Evolutionary conservation across 2,888 invertebrate species (phyloP), one percentile per base, ranked within the genome.

Genomic region (Nemotelus pantherinus): DNA sequence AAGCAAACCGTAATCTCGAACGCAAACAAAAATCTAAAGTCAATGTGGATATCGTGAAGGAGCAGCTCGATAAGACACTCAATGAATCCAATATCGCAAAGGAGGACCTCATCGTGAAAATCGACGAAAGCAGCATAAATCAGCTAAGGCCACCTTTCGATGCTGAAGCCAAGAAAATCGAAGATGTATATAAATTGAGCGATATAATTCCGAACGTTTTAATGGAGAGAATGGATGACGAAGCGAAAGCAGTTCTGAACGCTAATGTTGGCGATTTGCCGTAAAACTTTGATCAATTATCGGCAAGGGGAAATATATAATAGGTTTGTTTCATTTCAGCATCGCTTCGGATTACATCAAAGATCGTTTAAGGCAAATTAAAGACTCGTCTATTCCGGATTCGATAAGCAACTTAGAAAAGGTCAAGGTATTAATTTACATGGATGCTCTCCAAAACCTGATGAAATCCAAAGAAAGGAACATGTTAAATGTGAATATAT

Each of bases 351-450:
- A 84, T 44, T 86, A 2, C 81, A 81, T 64, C 55, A 82, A 68
- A 41, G 43, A 60, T 0, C 65, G 64, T 7, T 80, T 82, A 39
- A 67, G 44, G 2, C 3, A 25, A 0, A 71, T 81, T 10, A 77
- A 81, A 45, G 65, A 10, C 0, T 60, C 67, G 2, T 4, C 44
- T 1, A 41, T 41, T 3, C 77, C 77, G 4, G 77, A 80, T 1
- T 80, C 80, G 2, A 63, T 1, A 2, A 58, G 79, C 44, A 82
- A 82, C 47, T 80, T 85, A 25, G 75, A 83, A 0, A 81, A 83
- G 7, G 78, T 86, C 0, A 87, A 87, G 53, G 68, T 84, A 0
- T 84, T 86, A 3, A 83, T 87, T 10, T 87, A 86, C 70, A 84
- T 87, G 84, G 86, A 87, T 78, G 84, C 82, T 0, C 79, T 87